These are phyloP conservation scores for Lucinisca nassula DNA, from an alignment of 2,888 invertebrate genomes.

Conservation along the genomic window DNA sequence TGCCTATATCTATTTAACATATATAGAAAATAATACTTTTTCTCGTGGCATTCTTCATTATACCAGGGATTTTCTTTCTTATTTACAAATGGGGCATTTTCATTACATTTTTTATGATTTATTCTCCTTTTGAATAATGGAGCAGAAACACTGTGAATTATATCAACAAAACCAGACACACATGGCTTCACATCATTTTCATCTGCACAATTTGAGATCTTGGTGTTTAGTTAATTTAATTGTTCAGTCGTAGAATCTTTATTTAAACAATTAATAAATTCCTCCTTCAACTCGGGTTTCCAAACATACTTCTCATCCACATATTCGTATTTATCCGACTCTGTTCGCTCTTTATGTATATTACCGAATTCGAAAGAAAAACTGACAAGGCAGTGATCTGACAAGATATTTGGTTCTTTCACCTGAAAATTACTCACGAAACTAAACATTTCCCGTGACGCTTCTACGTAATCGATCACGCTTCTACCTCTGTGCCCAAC, in stretches of 20 bases:
- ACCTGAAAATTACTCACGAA: constrained; percentile 4
- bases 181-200: neutral
- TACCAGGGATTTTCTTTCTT: constrained; percentile 1
- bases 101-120: neutral
- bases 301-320: constrained; percentile 15
- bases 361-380: constrained; percentile 16
- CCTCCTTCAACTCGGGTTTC: neutral
- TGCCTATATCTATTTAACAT: neutral
- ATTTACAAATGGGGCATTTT: neutral
- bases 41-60: constrained; percentile 19
- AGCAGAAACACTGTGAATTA: constrained; percentile 4
- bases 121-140: neutral
- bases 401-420: constrained; percentile 26
- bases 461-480: constrained; percentile 31
- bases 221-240: neutral
- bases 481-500: constrained; percentile 20
- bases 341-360: neutral
- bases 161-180: neutral
- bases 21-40: neutral
- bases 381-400: constrained; percentile 27
- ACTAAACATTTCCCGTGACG: constrained; percentile 3
- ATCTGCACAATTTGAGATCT: neutral
- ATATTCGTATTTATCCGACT: no score
- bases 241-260: neutral
- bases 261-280: neutral